phyloP scores from a whole-genome alignment of 2,797 vertebrate genomes.

The Myotis findleyi region DNA sequence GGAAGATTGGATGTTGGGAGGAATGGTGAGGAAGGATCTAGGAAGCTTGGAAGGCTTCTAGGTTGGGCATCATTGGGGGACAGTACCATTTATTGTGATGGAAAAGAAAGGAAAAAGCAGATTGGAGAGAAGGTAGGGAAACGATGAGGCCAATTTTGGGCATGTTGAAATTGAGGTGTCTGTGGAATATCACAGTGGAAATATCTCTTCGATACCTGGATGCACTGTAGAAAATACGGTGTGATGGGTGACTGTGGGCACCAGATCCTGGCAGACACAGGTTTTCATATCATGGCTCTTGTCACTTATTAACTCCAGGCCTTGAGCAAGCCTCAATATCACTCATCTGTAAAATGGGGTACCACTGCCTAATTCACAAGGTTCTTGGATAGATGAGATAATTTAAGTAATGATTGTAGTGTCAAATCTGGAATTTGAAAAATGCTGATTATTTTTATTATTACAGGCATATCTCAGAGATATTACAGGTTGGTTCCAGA shows the following conservation, averaged over 20 bases:
- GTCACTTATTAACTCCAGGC: neutral
- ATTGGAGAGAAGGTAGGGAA: neutral
- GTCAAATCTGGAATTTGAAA: neutral
- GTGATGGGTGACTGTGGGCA: neutral
- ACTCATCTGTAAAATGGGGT: constrained; percentile 9
- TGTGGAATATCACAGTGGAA: neutral
- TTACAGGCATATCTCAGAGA: neutral
- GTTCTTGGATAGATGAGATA: neutral
- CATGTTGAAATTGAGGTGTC: neutral
- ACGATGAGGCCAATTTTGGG: neutral
- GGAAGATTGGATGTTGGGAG: neutral
- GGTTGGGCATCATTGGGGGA: neutral
- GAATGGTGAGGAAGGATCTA: neutral
- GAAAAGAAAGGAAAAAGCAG: neutral
- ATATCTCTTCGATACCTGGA: neutral
- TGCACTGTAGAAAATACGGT: neutral
- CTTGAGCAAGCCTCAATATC: neutral
- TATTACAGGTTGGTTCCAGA: neutral
- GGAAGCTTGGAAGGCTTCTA: neutral
- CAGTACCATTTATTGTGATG: neutral
- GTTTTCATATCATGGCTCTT: neutral
- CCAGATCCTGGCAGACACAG: neutral
- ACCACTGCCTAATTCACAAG: neutral
- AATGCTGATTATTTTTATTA: neutral
- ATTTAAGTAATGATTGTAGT: neutral